These are phyloP conservation scores for Lagenorhynchus albirostris DNA, from an alignment of 2,113 vertebrate species.

Conservation along the genomic window DNA sequence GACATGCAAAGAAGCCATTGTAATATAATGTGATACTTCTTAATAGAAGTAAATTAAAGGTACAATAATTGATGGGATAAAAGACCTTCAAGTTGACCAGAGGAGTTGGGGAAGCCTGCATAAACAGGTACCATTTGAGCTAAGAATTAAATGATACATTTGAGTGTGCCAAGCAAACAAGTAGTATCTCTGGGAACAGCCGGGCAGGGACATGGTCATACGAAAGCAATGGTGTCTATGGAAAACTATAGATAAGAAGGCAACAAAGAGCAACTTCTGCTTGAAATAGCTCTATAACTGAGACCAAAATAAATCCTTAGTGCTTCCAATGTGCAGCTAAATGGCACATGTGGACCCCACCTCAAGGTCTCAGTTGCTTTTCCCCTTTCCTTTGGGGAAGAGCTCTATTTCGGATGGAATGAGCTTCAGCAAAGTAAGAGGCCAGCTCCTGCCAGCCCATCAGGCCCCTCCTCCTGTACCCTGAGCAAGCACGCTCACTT, in stretches of 20 bases:
- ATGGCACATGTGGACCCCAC: not conserved
- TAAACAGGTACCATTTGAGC: not conserved
- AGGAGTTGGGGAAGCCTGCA: not conserved
- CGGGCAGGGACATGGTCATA: not conserved
- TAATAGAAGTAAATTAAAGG: conserved; percentile 7
- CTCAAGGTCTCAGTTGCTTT: not conserved
- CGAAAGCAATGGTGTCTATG: conserved; percentile 1
- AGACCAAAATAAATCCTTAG: not conserved
- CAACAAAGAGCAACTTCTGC: not conserved
- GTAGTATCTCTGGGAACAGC: not conserved
- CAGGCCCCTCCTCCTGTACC: not conserved
- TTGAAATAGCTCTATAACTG: conserved; percentile 6
- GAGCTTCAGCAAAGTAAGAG: not conserved
- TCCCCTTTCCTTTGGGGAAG: not conserved
- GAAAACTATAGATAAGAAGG: not conserved
- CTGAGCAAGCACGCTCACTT: conserved; percentile 55
- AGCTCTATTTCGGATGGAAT: not conserved
- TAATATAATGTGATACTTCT: not conserved
- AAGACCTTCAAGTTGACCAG: not conserved
- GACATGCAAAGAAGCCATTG: not conserved
- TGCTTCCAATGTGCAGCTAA: not conserved
- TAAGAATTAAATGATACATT: not conserved
- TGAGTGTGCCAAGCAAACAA: not conserved
- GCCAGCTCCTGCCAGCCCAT: not conserved
- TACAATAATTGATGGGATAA: not conserved